phyloP scores from a whole-genome alignment of 1,140 invertebrate genomes.

The Euwallacea similis region DNA sequence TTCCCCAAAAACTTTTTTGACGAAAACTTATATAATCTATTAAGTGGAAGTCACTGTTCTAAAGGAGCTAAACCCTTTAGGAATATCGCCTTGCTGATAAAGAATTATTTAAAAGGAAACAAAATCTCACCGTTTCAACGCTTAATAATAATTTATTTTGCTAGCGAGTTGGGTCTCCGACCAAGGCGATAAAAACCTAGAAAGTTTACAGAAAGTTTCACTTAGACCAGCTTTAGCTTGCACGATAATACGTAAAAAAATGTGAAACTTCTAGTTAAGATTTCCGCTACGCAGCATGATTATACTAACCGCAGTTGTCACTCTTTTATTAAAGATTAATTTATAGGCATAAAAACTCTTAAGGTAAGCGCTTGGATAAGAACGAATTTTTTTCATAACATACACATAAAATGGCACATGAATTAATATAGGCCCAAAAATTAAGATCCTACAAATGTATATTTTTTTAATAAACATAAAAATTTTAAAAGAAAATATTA shows the following conservation, averaged over 20 bases:
- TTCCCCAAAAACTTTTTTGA: no score
- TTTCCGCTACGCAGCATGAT: neutral
- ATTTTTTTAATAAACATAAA: no score
- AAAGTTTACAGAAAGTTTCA: slow-evolving; percentile 31
- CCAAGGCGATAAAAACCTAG: slow-evolving; percentile 12
- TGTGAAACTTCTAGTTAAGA: neutral
- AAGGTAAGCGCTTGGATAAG: no score
- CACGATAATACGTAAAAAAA: slow-evolving; percentile 12
- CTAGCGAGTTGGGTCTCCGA: slow-evolving; percentile 16
- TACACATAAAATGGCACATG: no score
- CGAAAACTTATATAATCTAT: no score
- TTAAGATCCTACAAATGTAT: no score
- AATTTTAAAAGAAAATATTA: no score
- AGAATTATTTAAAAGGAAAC: slow-evolving; percentile 28
- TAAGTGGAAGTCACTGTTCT: neutral
- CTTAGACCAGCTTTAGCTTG: slow-evolving; percentile 24
- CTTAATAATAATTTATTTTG: slow-evolving; percentile 31
- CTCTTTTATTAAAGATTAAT: no score
- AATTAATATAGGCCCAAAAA: no score
- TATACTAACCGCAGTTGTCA: no score
- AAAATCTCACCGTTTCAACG: slow-evolving; percentile 18
- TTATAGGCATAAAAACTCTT: no score
- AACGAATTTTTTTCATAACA: no score
- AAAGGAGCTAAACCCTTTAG: slow-evolving; percentile 18
- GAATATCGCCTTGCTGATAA: slow-evolving; percentile 23